Base-by-base conservation (phyloP, 2,888 invertebrate species). In the Agrochola circellaris region DNA sequence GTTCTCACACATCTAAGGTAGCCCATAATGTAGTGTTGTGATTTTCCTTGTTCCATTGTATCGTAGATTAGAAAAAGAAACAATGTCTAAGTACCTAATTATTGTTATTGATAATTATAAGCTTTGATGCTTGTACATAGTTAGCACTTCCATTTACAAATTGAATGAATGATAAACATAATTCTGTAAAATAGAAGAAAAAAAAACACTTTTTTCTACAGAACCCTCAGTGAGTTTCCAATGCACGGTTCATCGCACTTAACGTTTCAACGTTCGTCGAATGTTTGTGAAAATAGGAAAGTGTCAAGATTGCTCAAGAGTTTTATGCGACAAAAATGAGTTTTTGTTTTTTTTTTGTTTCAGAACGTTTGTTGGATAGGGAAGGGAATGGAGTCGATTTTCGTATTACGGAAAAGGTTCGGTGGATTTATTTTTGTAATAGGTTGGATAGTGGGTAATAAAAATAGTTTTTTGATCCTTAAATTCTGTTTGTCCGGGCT, bases 241-340 rank as follows among this genome's bases (percentile, higher is more conserved):
- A 62, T 65, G n/a, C 48, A 54, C 64, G 64, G 73, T 75, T 67
- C 82, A 68, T 60, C 26, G 71, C 34, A 51, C 65, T 82, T 77
- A 80, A 66, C 69, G 72, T 82, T 80, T 67, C 45, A 84, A 73
- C 64, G 66, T 79, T 64, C 64, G 67, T 84, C 69, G 74, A 84
- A 78, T 77, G 75, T 73, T 83, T 71, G 78, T 60, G 74, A 88
- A 86, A 88, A 85, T 81, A 74, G 75, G 51, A 75, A 79, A 87
- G 81, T 81, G 73, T 78, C 75, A 73, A 79, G 75, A 79, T 73
- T 73, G 73, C 82, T 75, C 77, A 69, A 58, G 72, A 81, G 74
- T 77, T 88, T 88, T 87, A 79, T 82, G 68, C 51, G 69, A 68
- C 72, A 64, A 78, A 75, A 81, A 85, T 69, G 69, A 71, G 56